Evolutionary conservation across 2,113 vertebrate genomes (phyloP).

Genomic region (Pterocles orientalis): DNA sequence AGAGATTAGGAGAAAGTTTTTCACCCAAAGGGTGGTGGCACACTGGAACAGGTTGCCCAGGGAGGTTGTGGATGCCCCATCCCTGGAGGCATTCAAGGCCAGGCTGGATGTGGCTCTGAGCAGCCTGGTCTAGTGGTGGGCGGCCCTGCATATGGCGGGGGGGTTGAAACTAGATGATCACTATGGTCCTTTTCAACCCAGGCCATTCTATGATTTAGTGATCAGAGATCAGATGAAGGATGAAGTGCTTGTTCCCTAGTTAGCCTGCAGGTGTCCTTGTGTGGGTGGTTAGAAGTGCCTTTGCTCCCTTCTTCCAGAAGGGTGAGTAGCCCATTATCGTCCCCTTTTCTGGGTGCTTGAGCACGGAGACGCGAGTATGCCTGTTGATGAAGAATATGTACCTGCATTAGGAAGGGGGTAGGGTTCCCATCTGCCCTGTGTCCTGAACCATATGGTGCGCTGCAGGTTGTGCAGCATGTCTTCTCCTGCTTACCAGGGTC

Average conservation of each 20-base stretch:
- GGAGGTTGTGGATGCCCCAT: no score
- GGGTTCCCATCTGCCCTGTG: neutral
- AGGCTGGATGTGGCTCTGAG: no score
- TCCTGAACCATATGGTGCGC: neutral
- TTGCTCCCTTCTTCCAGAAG: neutral
- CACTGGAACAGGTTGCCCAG: no score
- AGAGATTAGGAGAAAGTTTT: no score
- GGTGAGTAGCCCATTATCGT: neutral
- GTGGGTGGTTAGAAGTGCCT: neutral
- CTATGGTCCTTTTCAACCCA: no score
- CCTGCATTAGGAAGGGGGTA: neutral
- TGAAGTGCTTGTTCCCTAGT: neutral
- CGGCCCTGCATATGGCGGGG: no score
- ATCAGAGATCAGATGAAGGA: neutral
- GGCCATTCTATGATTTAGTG: no score
- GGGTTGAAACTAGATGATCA: no score
- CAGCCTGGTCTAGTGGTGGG: no score
- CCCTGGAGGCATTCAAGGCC: no score
- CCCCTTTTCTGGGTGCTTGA: neutral
- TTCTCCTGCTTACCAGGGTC: neutral
- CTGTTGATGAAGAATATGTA: neutral
- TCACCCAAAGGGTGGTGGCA: no score
- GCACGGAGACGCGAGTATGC: neutral
- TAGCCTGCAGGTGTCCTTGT: neutral
- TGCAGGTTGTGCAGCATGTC: neutral